Conservation (phyloP, 2,113 vertebrate species). For the Leucosticte australis region DNA sequence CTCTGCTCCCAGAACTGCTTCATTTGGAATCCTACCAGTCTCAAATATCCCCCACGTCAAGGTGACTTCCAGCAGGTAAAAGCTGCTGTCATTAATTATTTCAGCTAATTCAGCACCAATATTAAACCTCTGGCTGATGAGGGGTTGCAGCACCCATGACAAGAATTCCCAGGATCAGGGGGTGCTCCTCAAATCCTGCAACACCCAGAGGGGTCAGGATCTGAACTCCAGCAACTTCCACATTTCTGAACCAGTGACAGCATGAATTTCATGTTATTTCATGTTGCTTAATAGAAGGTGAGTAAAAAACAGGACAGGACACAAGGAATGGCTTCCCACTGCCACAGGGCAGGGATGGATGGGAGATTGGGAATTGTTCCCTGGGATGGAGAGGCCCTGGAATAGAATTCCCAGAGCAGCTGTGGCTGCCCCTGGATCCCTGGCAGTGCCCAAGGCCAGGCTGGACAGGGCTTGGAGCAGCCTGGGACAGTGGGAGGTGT, state of each 20-base stretch:
- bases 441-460: background rate
- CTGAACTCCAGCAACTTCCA: background rate
- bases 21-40: background rate
- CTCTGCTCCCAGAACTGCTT: background rate
- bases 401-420: accelerated
- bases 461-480: accelerated
- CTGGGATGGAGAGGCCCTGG: accelerated
- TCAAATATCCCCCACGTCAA: background rate
- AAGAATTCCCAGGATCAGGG: background rate
- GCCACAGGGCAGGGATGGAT: accelerated
- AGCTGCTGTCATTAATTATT: background rate
- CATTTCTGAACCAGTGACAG: accelerated
- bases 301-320: background rate
- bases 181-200: accelerated
- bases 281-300: background rate
- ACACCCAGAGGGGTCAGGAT: too few species aligned
- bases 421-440: background rate
- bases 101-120: background rate
- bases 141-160: accelerated
- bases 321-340: background rate
- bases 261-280: background rate
- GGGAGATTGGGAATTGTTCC: accelerated
- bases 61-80: background rate
- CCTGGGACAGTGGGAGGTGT: background rate
- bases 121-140: background rate